Conservation (phyloP, 1,140 invertebrate species). For the Neodiprion lecontei region DNA sequence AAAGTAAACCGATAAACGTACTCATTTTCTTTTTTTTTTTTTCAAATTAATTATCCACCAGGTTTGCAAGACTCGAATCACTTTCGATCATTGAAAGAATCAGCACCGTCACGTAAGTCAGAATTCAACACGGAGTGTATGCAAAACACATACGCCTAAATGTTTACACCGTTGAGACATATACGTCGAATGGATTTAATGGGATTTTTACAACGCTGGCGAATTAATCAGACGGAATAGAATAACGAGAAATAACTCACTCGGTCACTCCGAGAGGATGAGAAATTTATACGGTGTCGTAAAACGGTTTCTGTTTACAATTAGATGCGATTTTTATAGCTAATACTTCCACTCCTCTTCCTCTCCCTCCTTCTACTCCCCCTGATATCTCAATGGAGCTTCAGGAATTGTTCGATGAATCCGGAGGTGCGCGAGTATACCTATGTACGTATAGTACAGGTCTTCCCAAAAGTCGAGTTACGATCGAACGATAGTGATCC, state of each 20-base stretch:
- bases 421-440: too few species aligned
- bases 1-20: too few species aligned
- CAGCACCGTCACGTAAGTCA: neutral
- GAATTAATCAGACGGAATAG: neutral
- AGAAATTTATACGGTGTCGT: neutral
- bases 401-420: too few species aligned
- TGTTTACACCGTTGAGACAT: neutral
- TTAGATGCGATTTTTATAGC: constrained; percentile 3
- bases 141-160: too few species aligned
- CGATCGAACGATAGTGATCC: too few species aligned
- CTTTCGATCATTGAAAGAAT: neutral
- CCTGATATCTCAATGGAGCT: too few species aligned
- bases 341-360: neutral
- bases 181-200: neutral
- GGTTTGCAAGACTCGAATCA: neutral
- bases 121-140: neutral
- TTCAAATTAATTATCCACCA: too few species aligned
- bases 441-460: too few species aligned
- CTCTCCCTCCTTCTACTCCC: too few species aligned
- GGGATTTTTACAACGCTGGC: neutral
- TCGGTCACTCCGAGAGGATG: neutral
- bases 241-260: neutral
- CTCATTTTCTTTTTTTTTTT: too few species aligned
- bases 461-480: too few species aligned
- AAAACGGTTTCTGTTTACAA: constrained; percentile 5